These are phyloP conservation scores for Molorchus minor DNA, from an alignment of 2,888 invertebrate species.

Conservation along the genomic window DNA sequence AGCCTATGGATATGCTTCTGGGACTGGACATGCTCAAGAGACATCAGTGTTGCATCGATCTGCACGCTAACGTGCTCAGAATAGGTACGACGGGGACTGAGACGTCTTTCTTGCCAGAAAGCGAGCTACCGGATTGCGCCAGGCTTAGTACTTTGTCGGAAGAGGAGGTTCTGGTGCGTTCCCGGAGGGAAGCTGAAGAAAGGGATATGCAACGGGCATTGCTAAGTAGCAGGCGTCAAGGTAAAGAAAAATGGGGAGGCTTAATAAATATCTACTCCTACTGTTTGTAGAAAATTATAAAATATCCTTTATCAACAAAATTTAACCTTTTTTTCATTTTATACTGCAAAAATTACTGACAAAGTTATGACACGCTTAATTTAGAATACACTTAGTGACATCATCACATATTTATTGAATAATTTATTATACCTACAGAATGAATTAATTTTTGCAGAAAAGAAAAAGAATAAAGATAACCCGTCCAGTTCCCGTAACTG, in stretches of 20 bases:
- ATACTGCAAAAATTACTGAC: too few species aligned
- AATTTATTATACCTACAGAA: too few species aligned
- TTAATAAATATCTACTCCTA: constrained; percentile 8
- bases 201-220: constrained; percentile 76
- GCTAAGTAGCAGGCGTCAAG: constrained; percentile 68
- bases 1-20: constrained; percentile 98
- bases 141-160: constrained; percentile 76
- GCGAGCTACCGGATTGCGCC: constrained; percentile 79
- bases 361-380: too few species aligned
- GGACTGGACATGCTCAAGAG: constrained; percentile 97
- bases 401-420: too few species aligned
- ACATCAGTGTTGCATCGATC: constrained; percentile 95
- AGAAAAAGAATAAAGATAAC: constrained; percentile 32
- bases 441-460: constrained; percentile 37
- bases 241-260: constrained; percentile 38
- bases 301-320: too few species aligned
- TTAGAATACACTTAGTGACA: too few species aligned
- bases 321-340: too few species aligned
- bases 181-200: constrained; percentile 71
- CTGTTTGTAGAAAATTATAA: too few species aligned
- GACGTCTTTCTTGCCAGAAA: constrained; percentile 87
- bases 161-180: constrained; percentile 66
- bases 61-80: constrained; percentile 84
- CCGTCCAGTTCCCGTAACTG: constrained; percentile 25
- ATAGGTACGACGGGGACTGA: constrained; percentile 96